Evolutionary conservation across 2,888 invertebrate genomes (phyloP), one percentile per base, ranked within the genome.

Genomic region (Pherbina coryleti): DNA sequence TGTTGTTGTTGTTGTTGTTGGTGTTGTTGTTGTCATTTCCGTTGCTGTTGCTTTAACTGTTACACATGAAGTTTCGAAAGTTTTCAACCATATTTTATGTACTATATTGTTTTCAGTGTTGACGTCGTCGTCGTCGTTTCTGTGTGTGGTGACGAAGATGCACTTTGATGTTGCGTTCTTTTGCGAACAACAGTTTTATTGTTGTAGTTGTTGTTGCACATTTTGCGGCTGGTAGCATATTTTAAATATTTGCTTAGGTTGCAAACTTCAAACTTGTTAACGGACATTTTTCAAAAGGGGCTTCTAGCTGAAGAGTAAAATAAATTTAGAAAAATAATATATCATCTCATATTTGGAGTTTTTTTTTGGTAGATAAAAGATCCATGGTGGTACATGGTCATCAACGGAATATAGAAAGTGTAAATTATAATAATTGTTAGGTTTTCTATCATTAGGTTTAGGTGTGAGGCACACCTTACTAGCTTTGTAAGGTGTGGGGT

Each of bases 151-250:
- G 55, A 55, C n/a, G 19, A 22, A 55, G 22, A 55, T 62, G 22
- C 64, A 64, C 31, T 64, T 31, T 64, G 64, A 31, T 31, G 64
- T 64, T 64, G 64, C n/a, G 25, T 11, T 22, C 55, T 55, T 55
- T 19, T 22, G 44, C 44, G 44, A 44, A 44, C 44, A 44, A 44
- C 44, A 44, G 44, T 64, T 28, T 31, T 64, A n/a, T 31, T 64
- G 34, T 28, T 28, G 62, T 25, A 31, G 22, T 62, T 28, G 25
- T 25, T 28, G 64, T 31, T 31, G 64, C 28, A 31, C 14, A 28
- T 31, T 28, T 31, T 14, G 64, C 28, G n/a, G 64, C 34, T 64
- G 64, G 17, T 17, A 25, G 19, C 57, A 28, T 60, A 28, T 22
- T 60, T 60, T 60, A 64, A 64, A 64, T 31, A 17, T 64, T 64